These are phyloP conservation scores for Pedicia rivosa DNA, from an alignment of 2,888 invertebrate species.

Conservation along the genomic window DNA sequence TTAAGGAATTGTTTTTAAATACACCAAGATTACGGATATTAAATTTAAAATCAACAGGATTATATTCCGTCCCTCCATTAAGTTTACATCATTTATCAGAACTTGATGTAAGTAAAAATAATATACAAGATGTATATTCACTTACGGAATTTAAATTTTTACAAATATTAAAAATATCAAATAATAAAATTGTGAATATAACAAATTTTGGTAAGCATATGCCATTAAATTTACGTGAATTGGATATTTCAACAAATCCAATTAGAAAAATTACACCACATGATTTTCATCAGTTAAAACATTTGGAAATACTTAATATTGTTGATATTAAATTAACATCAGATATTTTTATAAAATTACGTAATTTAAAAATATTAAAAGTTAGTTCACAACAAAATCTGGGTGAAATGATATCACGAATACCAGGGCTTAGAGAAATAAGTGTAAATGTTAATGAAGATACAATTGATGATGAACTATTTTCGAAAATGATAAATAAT, in stretches of 20 bases:
- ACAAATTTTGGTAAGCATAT: constrained; percentile 60
- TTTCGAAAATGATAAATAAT: constrained; percentile 49
- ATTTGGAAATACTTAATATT: constrained; percentile 57
- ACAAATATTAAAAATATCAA: constrained; percentile 56
- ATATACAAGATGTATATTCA: constrained; percentile 52
- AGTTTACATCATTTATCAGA: constrained; percentile 61
- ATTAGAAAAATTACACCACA: constrained; percentile 55
- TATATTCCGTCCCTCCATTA: constrained; percentile 58
- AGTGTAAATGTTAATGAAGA: constrained; percentile 62
- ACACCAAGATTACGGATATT: constrained; percentile 65
- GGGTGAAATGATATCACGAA: constrained; percentile 50
- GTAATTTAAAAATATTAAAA: constrained; percentile 57
- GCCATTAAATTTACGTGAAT: constrained; percentile 50
- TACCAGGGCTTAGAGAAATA: constrained; percentile 57
- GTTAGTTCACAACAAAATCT: constrained; percentile 56
- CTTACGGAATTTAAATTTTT: constrained; percentile 53
- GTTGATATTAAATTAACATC: constrained; percentile 54
- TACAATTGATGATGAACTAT: constrained; percentile 53
- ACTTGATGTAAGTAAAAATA: constrained; percentile 66
- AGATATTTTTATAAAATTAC: constrained; percentile 54
- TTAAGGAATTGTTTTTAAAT: constrained; percentile 76
- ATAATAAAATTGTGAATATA: constrained; percentile 58
- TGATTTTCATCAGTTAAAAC: constrained; percentile 33
- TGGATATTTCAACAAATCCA: constrained; percentile 72
- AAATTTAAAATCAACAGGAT: constrained; percentile 58